Evolutionary conservation across 2,113 vertebrate genomes (phyloP).

Genomic region (Paralichthys olivaceus): DNA sequence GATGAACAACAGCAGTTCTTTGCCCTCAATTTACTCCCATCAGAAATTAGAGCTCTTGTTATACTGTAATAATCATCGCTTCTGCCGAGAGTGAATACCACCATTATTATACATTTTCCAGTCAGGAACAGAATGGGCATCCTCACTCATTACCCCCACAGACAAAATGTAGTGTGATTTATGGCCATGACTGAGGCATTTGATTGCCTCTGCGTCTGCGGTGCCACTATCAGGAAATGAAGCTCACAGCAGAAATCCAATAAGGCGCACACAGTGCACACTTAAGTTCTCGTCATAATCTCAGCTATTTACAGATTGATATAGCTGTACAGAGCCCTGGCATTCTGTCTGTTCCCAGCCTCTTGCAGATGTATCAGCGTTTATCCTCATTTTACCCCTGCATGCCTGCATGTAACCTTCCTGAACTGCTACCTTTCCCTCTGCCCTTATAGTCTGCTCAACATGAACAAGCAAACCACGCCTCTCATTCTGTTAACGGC

Average conservation of each 20-base stretch:
- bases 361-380: slow-evolving; percentile 66
- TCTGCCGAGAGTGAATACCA: slow-evolving; percentile 52
- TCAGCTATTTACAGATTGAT: slow-evolving; percentile 80
- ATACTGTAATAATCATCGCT: slow-evolving; percentile 69
- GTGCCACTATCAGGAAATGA: slow-evolving; percentile 81
- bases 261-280: slow-evolving; percentile 68
- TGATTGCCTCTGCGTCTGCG: slow-evolving; percentile 81
- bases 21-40: slow-evolving; percentile 69
- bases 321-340: slow-evolving; percentile 70
- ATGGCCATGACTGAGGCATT: slow-evolving; percentile 72
- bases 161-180: slow-evolving; percentile 81
- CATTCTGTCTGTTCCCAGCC: slow-evolving; percentile 60
- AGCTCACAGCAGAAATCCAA: slow-evolving; percentile 80
- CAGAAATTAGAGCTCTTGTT: slow-evolving; percentile 75
- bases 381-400: slow-evolving; percentile 54
- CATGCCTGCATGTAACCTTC: not conserved
- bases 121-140: slow-evolving; percentile 70
- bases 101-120: slow-evolving; percentile 72
- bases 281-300: slow-evolving; percentile 77
- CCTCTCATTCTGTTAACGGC: slow-evolving; percentile 46
- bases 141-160: slow-evolving; percentile 78
- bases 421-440: slow-evolving; percentile 19
- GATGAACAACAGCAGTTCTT: slow-evolving; percentile 69
- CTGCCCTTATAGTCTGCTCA: slow-evolving; percentile 41
- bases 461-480: not conserved